These are phyloP conservation scores for Eriosoma lanigerum DNA, from an alignment of 1,140 invertebrate species.

Conservation along the genomic window DNA sequence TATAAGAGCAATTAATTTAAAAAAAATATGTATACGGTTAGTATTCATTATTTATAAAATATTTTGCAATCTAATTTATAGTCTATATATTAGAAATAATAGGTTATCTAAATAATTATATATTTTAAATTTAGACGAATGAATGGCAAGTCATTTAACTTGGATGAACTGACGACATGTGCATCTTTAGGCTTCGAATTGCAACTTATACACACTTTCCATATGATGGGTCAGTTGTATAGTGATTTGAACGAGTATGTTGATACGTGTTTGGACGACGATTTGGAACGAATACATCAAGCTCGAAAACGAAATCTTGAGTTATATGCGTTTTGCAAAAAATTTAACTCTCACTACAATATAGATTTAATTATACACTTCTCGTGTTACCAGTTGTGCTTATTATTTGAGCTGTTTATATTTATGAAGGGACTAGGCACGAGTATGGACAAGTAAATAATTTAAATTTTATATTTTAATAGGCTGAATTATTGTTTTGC, in stretches of 20 bases:
- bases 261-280: not conserved
- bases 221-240: not conserved
- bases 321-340: constrained; percentile 26
- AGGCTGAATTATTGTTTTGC: no score
- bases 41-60: no score
- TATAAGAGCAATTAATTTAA: no score
- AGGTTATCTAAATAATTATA: no score
- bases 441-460: not conserved
- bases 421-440: not conserved
- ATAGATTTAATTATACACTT: constrained; percentile 5
- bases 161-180: not conserved
- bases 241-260: not conserved
- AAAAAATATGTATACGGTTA: no score
- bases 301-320: constrained; percentile 4
- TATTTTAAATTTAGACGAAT: not conserved
- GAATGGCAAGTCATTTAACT: not conserved
- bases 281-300: not conserved
- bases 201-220: constrained; percentile 3
- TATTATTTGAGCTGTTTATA: not conserved
- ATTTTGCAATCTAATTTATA: no score
- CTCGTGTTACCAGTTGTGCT: not conserved
- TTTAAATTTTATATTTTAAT: not conserved
- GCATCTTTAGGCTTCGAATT: constrained; percentile 16
- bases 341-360: constrained; percentile 32
- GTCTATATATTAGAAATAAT: no score